Percentiles rank a stretch among this genome's conserved stretches.
These are phyloP conservation scores for Onchidella celtica DNA, from an alignment of 2,888 invertebrate genomes.

Conservation along the genomic window DNA sequence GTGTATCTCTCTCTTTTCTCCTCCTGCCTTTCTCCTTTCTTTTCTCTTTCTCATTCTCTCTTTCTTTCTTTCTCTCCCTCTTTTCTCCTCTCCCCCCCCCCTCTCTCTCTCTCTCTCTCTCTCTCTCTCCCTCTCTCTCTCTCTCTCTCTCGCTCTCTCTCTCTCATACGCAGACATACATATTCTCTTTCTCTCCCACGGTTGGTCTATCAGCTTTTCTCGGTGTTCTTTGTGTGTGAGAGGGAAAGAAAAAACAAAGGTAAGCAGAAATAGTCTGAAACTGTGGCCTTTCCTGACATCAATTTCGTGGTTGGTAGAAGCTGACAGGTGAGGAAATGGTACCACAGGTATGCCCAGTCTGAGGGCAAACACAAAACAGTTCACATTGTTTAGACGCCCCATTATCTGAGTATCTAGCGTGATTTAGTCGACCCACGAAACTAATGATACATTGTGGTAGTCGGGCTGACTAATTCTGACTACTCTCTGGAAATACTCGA, in stretches of 20 bases:
- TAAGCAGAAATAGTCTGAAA: too few species aligned
- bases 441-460: too few species aligned
- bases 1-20: not conserved
- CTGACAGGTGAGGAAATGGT: too few species aligned
- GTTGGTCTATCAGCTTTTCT: not conserved
- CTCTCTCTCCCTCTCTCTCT: constrained; percentile 27
- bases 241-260: not conserved
- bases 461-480: too few species aligned
- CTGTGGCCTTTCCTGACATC: too few species aligned
- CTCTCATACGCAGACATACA: not conserved
- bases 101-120: constrained; percentile 28
- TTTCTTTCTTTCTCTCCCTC: constrained; percentile 9
- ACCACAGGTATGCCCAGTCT: too few species aligned
- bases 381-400: too few species aligned
- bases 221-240: not conserved
- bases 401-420: too few species aligned
- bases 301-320: too few species aligned
- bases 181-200: constrained; percentile 22
- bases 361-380: too few species aligned
- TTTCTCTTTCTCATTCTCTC: not conserved
- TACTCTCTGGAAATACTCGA: too few species aligned
- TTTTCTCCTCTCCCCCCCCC: constrained; percentile 9
- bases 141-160: constrained; percentile 19
- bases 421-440: too few species aligned
- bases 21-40: not conserved